Base-by-base conservation (phyloP, 2,888 invertebrate genomes). In the Leptinotarsa rubiginosa region DNA sequence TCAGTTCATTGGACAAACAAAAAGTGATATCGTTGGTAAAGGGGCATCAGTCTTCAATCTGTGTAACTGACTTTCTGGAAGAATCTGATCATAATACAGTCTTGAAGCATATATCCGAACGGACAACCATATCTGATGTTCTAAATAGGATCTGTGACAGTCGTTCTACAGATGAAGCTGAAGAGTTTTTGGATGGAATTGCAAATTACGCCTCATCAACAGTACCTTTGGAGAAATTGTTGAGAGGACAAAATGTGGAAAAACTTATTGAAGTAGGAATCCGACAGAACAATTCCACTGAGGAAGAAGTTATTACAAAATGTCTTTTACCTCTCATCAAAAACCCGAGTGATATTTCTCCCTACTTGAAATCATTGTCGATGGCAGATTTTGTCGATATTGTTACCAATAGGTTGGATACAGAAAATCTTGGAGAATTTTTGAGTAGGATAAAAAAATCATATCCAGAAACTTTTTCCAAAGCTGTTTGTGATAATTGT, bases 321-420 rank as follows among this genome's bases (percentile, higher is more conserved):
- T 82, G 81, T 65, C 70, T 82, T 15, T 25, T 81, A 31, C 81
- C 82, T 47, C 75, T 80, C n/a, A 72, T 83, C 25, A 70, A 76
- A 67, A 78, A 47, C 54, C 79, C 81, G 0, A 72, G 70, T 62
- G 81, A 81, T 56, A 73, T 83, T 47, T 72, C 65, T 18, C 49
- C 72, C n/a, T 80, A 79, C 64, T 77, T 82, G 54, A 77, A 78
- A 68, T 71, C 59, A 65, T 69, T 83, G 56, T 78, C 79, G 13
- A 67, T 79, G 18, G 76, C 79, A 18, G 73, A 82, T 65, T 69
- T 82, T 41, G 77, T 70, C 22, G 78, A 80, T 52, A 69, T 82
- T 12, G 75, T 82, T 16, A 52, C 79, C 2, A 65, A 74, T 7
- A 74, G 78, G 54, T 74, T 77, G 50, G 69, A 67, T 66, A 62